These are phyloP conservation scores for Drosophila nr. perissopoda DNA, from an alignment of 2,888 invertebrate species.

Conservation along the genomic window DNA sequence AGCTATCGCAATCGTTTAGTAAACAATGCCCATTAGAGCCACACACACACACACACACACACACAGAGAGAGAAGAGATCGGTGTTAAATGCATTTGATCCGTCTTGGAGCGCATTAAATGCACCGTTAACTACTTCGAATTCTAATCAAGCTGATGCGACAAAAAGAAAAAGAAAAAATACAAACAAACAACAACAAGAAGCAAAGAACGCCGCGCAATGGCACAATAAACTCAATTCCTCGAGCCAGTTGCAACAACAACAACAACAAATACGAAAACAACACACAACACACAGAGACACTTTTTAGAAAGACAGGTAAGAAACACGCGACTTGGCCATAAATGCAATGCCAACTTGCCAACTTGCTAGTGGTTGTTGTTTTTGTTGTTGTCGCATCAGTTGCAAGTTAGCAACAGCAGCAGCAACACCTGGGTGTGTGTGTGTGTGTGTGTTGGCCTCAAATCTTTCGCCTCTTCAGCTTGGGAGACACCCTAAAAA, in stretches of 20 bases:
- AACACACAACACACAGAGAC: slow-evolving; percentile 24
- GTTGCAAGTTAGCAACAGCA: slow-evolving; percentile 44
- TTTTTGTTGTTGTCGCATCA: slow-evolving; percentile 41
- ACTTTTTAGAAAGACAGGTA: slow-evolving; percentile 55
- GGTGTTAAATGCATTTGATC: slow-evolving; percentile 76
- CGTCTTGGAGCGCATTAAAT: slow-evolving; percentile 76
- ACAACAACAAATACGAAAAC: slow-evolving; percentile 5
- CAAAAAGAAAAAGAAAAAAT: slow-evolving; percentile 35
- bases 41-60: slow-evolving; percentile 1
- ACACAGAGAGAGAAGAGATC: slow-evolving; percentile 17
- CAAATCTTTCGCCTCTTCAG: slow-evolving; percentile 51
- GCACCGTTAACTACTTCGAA: slow-evolving; percentile 77
- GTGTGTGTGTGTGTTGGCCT: slow-evolving; percentile 46
- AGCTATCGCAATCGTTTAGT: slow-evolving; percentile 24
- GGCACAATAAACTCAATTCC: slow-evolving; percentile 79
- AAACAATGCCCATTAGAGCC: slow-evolving; percentile 31
- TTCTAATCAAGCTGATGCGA: slow-evolving; percentile 79
- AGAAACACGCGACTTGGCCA: slow-evolving; percentile 77
- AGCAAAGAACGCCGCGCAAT: slow-evolving; percentile 69
- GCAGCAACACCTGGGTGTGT: slow-evolving; percentile 12
- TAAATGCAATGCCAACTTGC: slow-evolving; percentile 73
- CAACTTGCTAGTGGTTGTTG: slow-evolving; percentile 27
- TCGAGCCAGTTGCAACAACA: slow-evolving; percentile 40
- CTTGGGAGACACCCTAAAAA: slow-evolving; percentile 41
- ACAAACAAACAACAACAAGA: slow-evolving; percentile 4